Conservation (phyloP, 2,113 vertebrate genomes). For the Micronycteris hirsuta region DNA sequence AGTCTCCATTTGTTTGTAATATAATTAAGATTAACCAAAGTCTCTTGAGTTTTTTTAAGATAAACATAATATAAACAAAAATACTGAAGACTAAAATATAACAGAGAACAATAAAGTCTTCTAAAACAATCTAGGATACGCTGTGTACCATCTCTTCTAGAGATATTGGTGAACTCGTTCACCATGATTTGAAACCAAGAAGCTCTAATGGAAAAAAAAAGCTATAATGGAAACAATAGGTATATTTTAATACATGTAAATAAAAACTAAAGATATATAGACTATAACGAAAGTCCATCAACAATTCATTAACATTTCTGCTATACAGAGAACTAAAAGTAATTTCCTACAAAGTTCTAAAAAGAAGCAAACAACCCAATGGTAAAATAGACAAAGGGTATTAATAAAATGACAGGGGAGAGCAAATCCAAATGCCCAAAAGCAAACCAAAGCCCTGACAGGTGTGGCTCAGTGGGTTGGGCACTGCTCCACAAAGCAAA, state of each 20-base stretch:
- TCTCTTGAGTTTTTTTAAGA: not conserved
- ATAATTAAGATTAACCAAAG: not conserved
- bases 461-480: too few species aligned
- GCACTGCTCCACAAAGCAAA: too few species aligned
- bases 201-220: not conserved
- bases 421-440: not conserved
- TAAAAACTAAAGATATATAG: not conserved
- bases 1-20: not conserved
- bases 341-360: not conserved
- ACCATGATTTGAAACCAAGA: not conserved
- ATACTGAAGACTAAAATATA: not conserved
- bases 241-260: conserved; percentile 7
- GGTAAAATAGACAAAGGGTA: not conserved
- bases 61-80: not conserved
- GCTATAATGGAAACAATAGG: not conserved
- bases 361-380: not conserved
- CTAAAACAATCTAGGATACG: not conserved
- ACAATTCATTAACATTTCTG: not conserved
- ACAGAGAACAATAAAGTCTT: not conserved
- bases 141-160: not conserved
- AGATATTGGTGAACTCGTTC: not conserved
- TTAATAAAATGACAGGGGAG: not conserved
- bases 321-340: not conserved
- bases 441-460: not conserved
- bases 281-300: not conserved